Conservation (phyloP, 2,113 vertebrate species). For the Protomyctophum bolini region DNA sequence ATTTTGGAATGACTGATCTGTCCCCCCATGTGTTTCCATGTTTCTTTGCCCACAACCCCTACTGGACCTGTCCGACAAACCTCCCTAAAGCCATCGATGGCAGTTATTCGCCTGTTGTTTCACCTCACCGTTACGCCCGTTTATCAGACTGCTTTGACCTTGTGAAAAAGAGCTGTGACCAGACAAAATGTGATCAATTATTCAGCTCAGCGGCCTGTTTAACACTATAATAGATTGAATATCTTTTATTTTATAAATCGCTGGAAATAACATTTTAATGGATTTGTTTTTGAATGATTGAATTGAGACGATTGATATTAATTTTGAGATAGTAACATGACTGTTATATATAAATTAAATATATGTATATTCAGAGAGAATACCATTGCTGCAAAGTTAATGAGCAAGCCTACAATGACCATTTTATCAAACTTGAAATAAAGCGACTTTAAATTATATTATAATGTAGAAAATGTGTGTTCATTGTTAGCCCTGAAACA, state of each 20-base stretch:
- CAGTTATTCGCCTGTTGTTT: not conserved
- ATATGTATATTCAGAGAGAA: slow-evolving; percentile 68
- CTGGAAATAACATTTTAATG: slow-evolving; percentile 40
- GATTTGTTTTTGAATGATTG: slow-evolving; percentile 22
- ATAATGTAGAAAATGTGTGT: not conserved
- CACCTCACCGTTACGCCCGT: slow-evolving; percentile 2
- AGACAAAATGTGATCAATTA: slow-evolving; percentile 8
- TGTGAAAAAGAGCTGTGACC: slow-evolving; percentile 2
- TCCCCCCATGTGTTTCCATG: not conserved
- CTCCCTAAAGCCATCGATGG: not conserved
- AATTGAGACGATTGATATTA: slow-evolving; percentile 35
- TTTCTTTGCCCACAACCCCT: not conserved
- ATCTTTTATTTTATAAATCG: slow-evolving; percentile 2
- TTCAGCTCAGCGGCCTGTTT: not conserved
- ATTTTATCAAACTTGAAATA: slow-evolving; percentile 67
- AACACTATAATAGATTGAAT: not conserved
- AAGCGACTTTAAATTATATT: slow-evolving; percentile 42
- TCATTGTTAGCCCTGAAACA: not conserved
- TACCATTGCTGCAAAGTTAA: slow-evolving; percentile 61
- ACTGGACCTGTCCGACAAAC: not conserved
- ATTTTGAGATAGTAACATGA: slow-evolving; percentile 58
- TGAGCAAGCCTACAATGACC: slow-evolving; percentile 57
- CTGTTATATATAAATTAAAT: slow-evolving; percentile 72
- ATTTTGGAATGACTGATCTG: not conserved
- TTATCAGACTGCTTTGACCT: not conserved